Evolutionary conservation across 1,140 invertebrate species (phyloP).

Genomic region (Papilio helenus): DNA sequence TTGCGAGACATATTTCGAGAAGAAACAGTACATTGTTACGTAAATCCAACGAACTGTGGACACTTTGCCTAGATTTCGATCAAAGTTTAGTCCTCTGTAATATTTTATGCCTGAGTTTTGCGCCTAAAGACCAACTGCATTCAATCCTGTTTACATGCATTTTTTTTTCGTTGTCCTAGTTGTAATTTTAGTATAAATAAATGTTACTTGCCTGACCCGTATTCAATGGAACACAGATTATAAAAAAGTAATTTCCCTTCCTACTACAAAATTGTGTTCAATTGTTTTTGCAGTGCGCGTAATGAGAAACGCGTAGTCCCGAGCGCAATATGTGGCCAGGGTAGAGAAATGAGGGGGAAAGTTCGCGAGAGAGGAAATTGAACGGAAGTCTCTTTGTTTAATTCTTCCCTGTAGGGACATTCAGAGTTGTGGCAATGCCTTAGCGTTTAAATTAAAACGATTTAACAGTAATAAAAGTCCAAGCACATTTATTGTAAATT

Average conservation of each 20-base stretch:
- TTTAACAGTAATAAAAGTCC: not conserved
- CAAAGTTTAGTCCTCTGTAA: too few species aligned
- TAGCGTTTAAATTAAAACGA: slow-evolving; percentile 8
- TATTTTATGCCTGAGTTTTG: too few species aligned
- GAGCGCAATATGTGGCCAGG: slow-evolving; percentile 26
- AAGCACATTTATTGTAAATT: not conserved
- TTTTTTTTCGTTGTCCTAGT: not conserved
- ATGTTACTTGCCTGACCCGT: not conserved
- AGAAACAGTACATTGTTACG: too few species aligned
- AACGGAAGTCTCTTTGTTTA: slow-evolving; percentile 37
- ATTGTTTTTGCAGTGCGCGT: slow-evolving; percentile 27
- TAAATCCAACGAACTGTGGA: too few species aligned
- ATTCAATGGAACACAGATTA: slow-evolving; percentile 2
- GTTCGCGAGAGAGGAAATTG: slow-evolving; percentile 31
- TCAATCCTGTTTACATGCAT: too few species aligned
- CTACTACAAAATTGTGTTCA: slow-evolving; percentile 16
- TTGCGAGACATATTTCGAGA: too few species aligned
- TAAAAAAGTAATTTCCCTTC: slow-evolving; percentile 30
- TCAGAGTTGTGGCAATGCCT: not conserved
- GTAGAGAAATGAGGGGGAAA: slow-evolving; percentile 19
- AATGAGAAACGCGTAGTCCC: slow-evolving; percentile 22
- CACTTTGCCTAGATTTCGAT: too few species aligned
- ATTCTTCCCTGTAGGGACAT: slow-evolving; percentile 36
- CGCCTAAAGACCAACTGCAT: too few species aligned
- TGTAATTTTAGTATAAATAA: not conserved